Base-by-base conservation (phyloP, 1,140 invertebrate genomes). In the Phocides pigmalion region DNA sequence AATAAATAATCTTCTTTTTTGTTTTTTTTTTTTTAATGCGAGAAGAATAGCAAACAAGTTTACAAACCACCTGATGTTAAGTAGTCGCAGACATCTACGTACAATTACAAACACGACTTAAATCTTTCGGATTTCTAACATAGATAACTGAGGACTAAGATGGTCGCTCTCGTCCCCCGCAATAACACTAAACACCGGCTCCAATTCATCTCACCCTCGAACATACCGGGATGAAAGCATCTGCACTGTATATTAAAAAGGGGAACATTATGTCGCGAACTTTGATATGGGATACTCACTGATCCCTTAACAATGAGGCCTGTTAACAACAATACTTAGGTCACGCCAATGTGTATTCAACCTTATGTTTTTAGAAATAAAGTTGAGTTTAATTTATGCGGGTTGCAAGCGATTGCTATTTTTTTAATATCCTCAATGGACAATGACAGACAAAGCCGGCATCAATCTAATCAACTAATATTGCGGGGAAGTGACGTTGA, bases 401-500 rank as follows among this genome's bases (percentile, higher is more conserved):
- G 25, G 9, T 14, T 4, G 2, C 47, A 61, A 61, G 42, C 56
- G 56, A 61, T 47, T 47, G 25, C 22, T 59, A 32, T 61, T 61
- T 59, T 61, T 59, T 61, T 61, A 47, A 61, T 61, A 61, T 61
- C 44, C n/a, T 35, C 42, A 42, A 47, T 47, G 56, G 56, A 61
- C 56, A 61, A 61, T 47, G 28, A 14, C 56, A 61, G 28, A 14
- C 56, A 61, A 61, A 61, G 42, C 56, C 56, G 28, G 28, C 56
- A 61, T 61, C 56, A 61, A 61, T 61, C 56, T 61, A 25, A 28
- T 49, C 56, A 37, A 42, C 56, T 49, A 61, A 61, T 61, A 61
- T 61, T 49, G 44, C 16, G 44, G 44, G 42, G 28, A 59, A 15
- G 14, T 25, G 56, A 61, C 56, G 12, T 61, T 61, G 56, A 61